Base-by-base conservation (phyloP, 2,888 invertebrate species). In the Caenorhabditis drosophilae region DNA sequence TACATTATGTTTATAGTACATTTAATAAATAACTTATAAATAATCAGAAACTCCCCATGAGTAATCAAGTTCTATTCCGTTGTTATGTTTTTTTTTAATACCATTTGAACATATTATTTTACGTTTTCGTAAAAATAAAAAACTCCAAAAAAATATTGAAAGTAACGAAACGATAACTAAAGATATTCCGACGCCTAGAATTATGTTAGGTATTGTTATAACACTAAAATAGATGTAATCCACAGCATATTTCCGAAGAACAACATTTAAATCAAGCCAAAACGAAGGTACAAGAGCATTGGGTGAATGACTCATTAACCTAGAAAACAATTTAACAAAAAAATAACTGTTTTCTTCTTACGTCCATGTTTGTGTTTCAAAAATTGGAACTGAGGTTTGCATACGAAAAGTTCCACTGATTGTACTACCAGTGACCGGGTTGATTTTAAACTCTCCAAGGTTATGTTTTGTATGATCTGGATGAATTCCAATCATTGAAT, bases 361-460 rank as follows among this genome's bases (percentile, higher is more conserved):
- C 67, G 60, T 60, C 53, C 56, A 67, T 2, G 40, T 36, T 15
- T 26, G 4, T 9, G 58, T 58, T 6, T 49, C 49, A 53, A 73
- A 76, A 16, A 78, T 54, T 9, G 78, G 74, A 44, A 78, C 47
- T 23, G 56, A 67, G 3, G 76, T 51, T 59, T 77, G 76, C 67
- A 69, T 71, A 46, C 74, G 41, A 61, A 78, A 76, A 4, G 38
- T 36, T 2, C 74, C 78, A 26, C 73, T 67, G 4, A 78, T 58
- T 2, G 77, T 72, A 45, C 74, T 71, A 12, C 78, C 78, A 16
- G 75, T 64, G 54, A 70, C 72, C 27, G 77, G 77, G 36, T 78
- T 73, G 15, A 78, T 76, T 22, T 70, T 61, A 47, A 76, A 78
- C 4, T 50, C 53, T 46, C 73, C 77, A 3, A 70, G 64, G 18